A percentile compares a stretch with the other conserved stretches of the same genome.
phyloP scores from a whole-genome alignment of 2,797 vertebrate species.

The Propithecus perrieri region DNA sequence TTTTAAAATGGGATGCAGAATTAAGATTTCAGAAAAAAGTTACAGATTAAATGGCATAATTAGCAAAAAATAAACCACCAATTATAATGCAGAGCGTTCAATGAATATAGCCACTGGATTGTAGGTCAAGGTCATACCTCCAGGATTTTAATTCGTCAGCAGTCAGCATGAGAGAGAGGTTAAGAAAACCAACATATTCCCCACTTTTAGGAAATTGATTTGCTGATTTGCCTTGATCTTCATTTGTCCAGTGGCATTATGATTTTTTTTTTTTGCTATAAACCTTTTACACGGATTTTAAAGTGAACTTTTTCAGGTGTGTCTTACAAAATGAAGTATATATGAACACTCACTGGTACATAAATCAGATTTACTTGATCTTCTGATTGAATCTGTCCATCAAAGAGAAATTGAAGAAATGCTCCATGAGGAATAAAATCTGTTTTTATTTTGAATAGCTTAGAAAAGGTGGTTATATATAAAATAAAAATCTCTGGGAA shows the following conservation, averaged over 20 bases:
- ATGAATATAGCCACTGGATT: background rate
- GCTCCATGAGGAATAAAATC: background rate
- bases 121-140: background rate
- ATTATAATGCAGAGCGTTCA: background rate
- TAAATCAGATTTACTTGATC: background rate
- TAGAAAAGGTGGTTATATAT: background rate
- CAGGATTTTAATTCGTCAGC: constrained; percentile 27
- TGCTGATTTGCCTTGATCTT: constrained; percentile 44
- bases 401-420: background rate
- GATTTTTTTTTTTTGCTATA: background rate
- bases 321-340: background rate
- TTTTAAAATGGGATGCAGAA: background rate
- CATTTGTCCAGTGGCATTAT: constrained; percentile 26
- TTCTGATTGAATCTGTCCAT: background rate
- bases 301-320: background rate
- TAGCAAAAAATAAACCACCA: background rate
- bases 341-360: background rate
- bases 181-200: background rate
- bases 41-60: background rate
- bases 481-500: background rate
- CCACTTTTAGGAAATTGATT: constrained; percentile 29
- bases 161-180: background rate
- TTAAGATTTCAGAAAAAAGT: background rate
- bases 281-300: constrained; percentile 41
- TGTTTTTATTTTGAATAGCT: background rate